Percentiles rank a stretch among this genome's conserved stretches.
Evolutionary conservation across 2,888 invertebrate genomes (phyloP).

Genomic region (Eugnorisma glareosa): DNA sequence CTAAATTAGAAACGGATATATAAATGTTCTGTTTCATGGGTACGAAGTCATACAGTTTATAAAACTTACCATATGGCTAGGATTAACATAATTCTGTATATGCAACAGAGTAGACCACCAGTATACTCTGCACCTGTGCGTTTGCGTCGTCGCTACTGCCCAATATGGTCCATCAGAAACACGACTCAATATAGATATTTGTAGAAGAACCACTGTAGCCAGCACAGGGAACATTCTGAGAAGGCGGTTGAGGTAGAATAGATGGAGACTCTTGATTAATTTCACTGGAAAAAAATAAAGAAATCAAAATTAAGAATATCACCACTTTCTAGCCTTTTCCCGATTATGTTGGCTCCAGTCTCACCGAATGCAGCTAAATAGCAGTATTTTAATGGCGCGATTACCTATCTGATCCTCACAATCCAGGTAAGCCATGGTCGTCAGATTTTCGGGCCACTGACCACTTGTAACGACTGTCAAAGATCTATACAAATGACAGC

Average conservation of each 20-base stretch:
- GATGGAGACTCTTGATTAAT: conserved; percentile 78
- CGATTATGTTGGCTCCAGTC: background rate
- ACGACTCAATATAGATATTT: conserved; percentile 77
- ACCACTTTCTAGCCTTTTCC: background rate
- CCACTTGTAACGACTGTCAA: background rate
- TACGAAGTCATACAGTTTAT: background rate
- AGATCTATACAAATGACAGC: background rate
- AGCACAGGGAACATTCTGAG: conserved; percentile 81
- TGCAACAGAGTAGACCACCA: conserved; percentile 83
- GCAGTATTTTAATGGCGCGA: background rate
- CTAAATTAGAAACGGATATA: background rate
- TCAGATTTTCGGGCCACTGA: background rate
- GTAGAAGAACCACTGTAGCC: conserved; percentile 76
- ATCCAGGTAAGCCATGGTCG: background rate
- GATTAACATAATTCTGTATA: conserved; percentile 79
- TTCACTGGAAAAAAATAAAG: conserved; percentile 71
- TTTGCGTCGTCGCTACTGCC: conserved; percentile 59
- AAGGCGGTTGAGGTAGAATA: conserved; percentile 82
- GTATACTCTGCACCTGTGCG: conserved; percentile 74
- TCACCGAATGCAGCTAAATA: background rate
- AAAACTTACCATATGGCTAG: conserved; percentile 70
- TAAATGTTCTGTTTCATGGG: background rate
- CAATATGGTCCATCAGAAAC: conserved; percentile 80
- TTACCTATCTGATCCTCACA: background rate
- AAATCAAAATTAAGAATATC: background rate